Percentiles rank a stretch among this genome's conserved stretches.
Conservation (phyloP, 2,888 invertebrate genomes). For the Tetheella fluctuosa region DNA sequence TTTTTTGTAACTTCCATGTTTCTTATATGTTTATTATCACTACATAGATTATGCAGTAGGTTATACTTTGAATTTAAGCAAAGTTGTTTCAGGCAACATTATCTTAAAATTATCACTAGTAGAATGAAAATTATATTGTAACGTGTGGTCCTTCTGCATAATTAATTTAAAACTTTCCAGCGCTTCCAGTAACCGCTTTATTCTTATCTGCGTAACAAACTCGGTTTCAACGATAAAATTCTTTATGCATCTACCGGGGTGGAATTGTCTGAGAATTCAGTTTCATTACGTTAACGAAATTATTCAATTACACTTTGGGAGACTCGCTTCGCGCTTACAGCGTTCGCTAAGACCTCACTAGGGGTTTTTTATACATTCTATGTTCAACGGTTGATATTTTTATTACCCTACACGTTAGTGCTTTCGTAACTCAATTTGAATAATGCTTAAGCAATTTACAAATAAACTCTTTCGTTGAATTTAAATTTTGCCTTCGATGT, state of each 20-base stretch:
- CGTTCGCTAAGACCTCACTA: constrained; percentile 20
- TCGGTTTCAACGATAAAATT: constrained; percentile 62
- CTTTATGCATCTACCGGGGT: constrained; percentile 69
- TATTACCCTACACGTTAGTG: constrained; percentile 24
- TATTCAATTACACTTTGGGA: constrained; percentile 69
- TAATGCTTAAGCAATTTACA: constrained; percentile 9
- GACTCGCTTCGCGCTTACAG: constrained; percentile 30
- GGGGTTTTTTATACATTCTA: constrained; percentile 29
- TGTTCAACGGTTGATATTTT: constrained; percentile 33
- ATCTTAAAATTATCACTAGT: neutral
- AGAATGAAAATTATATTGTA: neutral
- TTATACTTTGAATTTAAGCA: too few species aligned
- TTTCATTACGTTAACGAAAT: constrained; percentile 79
- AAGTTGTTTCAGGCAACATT: neutral
- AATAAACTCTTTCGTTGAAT: constrained; percentile 5
- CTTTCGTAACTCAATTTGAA: constrained; percentile 10
- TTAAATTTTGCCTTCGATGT: neutral
- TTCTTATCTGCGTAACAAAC: constrained; percentile 34
- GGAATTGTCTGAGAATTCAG: constrained; percentile 69
- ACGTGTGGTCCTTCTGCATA: constrained; percentile 30
- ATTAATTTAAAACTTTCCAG: neutral
- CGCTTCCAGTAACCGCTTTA: constrained; percentile 20
- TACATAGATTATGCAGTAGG: too few species aligned
- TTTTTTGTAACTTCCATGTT: too few species aligned
- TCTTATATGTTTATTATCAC: too few species aligned